Base-by-base conservation (phyloP, 2,888 invertebrate species). In the Schizaphis graminum region DNA sequence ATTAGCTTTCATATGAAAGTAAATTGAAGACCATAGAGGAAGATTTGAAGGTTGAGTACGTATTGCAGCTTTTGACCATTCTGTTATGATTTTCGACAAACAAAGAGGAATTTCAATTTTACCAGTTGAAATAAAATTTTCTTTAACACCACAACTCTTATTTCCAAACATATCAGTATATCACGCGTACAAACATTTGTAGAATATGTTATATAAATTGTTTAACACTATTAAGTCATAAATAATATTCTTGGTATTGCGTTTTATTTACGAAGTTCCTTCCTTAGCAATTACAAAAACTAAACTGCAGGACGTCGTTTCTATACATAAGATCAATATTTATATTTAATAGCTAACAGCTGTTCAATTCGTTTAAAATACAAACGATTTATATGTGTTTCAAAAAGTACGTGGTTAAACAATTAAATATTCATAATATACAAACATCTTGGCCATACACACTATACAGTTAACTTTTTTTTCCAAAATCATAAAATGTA, bases 1-100 rank as follows among this genome's bases (percentile, higher is more conserved):
- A 93, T 98, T 96, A 0, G 98, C 97, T 53, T 86, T 90, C 90
- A 94, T 91, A 1, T 3, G 28, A 41, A 94, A 94, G 57, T 94
- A 94, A 35, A 90, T 61, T 47, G 16, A 28, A 10, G 93, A 90
- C 93, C 93, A 94, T 57, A 47, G 44, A n/a, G 41, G n/a, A 7
- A 94, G 16, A 26, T 94, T 28, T 8, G 57, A 41, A 7, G 93
- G 93, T 26, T 41, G 35, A 41, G 93, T 90, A 49, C 90, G 93
- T 61, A 94, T 86, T 8, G 85, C 86, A 24, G 85, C 86, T 77
- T 90, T 49, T 24, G 61, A 49, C 93, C 93, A 94, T 90, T 91
- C 90, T 49, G n/a, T 61, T 8, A 94, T n/a, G 49, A 90, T 11
- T 61, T 61, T 86, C 24, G 90, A 35, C 28, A 90, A 49, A 86